Base-by-base conservation (phyloP, 2,888 invertebrate species). In the Marasmarcha lunaedactyla region DNA sequence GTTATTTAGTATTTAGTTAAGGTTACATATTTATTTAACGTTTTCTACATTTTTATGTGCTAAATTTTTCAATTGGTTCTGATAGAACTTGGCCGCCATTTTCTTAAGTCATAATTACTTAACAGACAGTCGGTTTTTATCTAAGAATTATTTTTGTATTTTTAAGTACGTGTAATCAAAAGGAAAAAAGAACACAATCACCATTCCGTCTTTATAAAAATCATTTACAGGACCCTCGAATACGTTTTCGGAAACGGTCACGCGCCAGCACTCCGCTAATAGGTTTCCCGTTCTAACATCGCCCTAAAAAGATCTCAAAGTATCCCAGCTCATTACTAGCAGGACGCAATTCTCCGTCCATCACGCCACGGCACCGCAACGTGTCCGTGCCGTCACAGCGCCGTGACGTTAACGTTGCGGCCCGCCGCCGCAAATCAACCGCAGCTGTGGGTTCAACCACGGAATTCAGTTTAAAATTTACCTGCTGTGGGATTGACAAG, bases 321-420 rank as follows among this genome's bases (percentile, higher is more conserved):
- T 30, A 30, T n/a, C 30, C 15, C 14, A 56, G 52, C 55, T 51
- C 51, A 56, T 49, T 53, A 51, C 52, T 48, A 49, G 53, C 49
- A 47, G 54, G 49, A 49, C 54, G 57, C 56, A 64, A 65, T 62
- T 57, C 63, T 57, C 57, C 53, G 52, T 55, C 54, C 59, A 63
- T 56, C 54, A 57, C 51, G 52, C 48, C 49, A 51, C 55, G 50
- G 40, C 46, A 52, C 58, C 59, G 50, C 55, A 56, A 54, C 53
- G 46, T 46, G 36, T 49, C 51, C 50, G 47, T 49, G 51, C 46
- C 54, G 56, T 56, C 54, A 54, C 48, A 49, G 40, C 42, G 44
- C 37, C 55, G 56, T 54, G 50, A 53, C 55, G 55, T 44, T 49
- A 45, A 46, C 47, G 47, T 49, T 41, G 50, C 50, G 45, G 51